phyloP scores from a whole-genome alignment of 2,113 vertebrate genomes.

The Etia nguti region DNA sequence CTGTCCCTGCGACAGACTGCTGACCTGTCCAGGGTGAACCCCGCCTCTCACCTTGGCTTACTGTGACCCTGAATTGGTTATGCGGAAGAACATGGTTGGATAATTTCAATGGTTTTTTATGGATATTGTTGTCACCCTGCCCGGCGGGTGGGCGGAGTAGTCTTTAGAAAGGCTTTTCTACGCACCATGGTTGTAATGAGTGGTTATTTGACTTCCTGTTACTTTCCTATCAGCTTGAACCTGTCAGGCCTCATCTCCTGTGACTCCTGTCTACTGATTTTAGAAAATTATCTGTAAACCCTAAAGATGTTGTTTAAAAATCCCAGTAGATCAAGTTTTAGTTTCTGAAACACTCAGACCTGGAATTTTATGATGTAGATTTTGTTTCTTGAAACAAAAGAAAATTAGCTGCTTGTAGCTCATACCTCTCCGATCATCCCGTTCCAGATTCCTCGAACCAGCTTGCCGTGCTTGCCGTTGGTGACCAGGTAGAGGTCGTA shows the following conservation, averaged over 20 bases:
- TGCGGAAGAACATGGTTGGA: not conserved
- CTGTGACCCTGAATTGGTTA: not conserved
- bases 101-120: not conserved
- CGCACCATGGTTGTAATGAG: not conserved
- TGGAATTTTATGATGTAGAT: not conserved
- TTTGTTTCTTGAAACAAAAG: not conserved
- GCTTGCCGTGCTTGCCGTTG: conserved; percentile 95
- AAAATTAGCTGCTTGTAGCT: not conserved
- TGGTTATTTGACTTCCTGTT: not conserved
- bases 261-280: not conserved
- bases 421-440: conserved; percentile 98
- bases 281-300: not conserved
- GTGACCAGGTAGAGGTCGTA: conserved; percentile 97
- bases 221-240: not conserved
- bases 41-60: not conserved
- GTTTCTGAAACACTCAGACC: not conserved
- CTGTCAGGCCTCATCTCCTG: accelerated
- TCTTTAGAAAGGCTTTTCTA: not conserved
- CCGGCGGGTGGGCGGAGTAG: accelerated
- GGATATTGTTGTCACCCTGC: not conserved
- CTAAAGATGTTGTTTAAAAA: not conserved
- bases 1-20: accelerated
- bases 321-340: accelerated
- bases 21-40: not conserved
- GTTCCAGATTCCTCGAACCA: conserved; percentile 93